Evolutionary conservation across 2,113 vertebrate species (phyloP), one percentile per base, ranked within the genome.

Genomic region (Bujurquina vittata): DNA sequence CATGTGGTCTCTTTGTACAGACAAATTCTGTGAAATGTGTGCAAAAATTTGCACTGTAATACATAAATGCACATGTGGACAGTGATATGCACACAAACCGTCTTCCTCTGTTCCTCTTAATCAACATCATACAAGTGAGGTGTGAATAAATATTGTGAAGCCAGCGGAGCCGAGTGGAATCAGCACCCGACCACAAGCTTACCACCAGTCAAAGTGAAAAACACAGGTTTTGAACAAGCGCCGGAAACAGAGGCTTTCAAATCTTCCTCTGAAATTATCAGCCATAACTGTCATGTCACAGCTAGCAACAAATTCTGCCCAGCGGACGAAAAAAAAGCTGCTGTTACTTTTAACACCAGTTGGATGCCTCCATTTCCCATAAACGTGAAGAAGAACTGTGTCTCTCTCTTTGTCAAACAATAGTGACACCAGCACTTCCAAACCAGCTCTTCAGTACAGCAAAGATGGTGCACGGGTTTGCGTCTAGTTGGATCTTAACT

Each of bases 121-220:
- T 78, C 62, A 56, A 81, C 85, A 76, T 77, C 61, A 80, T 84
- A 61, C 43, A 23, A 62, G 26, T 75, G 63, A 67, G 26, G 14
- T 1, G 22, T 67, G 63, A 67, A 46, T 26, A 46, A 22, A 89
- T 40, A 46, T 6, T 26, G 14, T 67, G 22, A 67, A 67, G 63
- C 43, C 63, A 46, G 14, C 22, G 10, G 43, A 67, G 14, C 37
- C 43, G 63, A 67, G 63, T 67, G 22, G 37, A 67, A 67, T 40
- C 43, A 15, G 22, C 1, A 67, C 62, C 62, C 37, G 26, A 87
- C 91, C 92, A 90, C 80, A 86, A 84, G 84, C 67, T 86, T 78
- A 94, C 86, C 82, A 65, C 77, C 55, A 92, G 84, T 91, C 87
- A 90, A 90, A 95, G 92, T 94, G 92, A 95, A 93, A 94, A 92